Base-by-base conservation (phyloP, 2,113 vertebrate genomes). In the Sialia sialis region DNA sequence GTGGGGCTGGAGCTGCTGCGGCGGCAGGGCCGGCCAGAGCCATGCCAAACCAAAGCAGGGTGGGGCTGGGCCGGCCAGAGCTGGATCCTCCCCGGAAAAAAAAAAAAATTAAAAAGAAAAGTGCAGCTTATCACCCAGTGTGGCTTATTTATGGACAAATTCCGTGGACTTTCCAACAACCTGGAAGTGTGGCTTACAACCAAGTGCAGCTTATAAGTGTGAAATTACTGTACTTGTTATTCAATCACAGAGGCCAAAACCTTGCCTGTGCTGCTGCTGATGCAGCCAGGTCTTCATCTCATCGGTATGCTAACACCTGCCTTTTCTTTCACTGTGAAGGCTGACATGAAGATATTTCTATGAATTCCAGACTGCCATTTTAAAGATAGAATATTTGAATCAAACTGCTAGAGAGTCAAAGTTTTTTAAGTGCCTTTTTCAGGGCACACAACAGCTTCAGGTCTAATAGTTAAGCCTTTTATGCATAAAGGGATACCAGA, bases 251-350 rank as follows among this genome's bases (percentile, higher is more conserved):
- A 73, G 16, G 8, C 36, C 34, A 34, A 77, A 82, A n/a, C 16
- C 16, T 51, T 76, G 19, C 13, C 38, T 68, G 15, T 44, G 11
- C 19, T 29, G 27, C 46, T 83, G 8, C 9, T 8, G 32, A 4
- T 0, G 1, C 16, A 56, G 7, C 4, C 59, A 44, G 3, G 20
- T 43, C n/a, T 38, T 77, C 18, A 16, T 32, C 23, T 26, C 10
- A 0, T 8, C 10, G 10, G 2, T 29, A 17, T 26, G 58, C 29
- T n/a, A 15, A 11, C 8, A 30, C 25, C 13, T 62, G 11, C 5
- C 32, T 64, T 34, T 77, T 10, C 10, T 77, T 76, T 59, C 30
- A 43, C 30, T 60, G 20, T 10, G 7, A 64, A 77, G 32, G 30
- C 13, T 55, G 34, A 4, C 22, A 34, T 12, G 7, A 85, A 82